Conservation (phyloP, 2,888 invertebrate species). For the Anthophora plumipes region DNA sequence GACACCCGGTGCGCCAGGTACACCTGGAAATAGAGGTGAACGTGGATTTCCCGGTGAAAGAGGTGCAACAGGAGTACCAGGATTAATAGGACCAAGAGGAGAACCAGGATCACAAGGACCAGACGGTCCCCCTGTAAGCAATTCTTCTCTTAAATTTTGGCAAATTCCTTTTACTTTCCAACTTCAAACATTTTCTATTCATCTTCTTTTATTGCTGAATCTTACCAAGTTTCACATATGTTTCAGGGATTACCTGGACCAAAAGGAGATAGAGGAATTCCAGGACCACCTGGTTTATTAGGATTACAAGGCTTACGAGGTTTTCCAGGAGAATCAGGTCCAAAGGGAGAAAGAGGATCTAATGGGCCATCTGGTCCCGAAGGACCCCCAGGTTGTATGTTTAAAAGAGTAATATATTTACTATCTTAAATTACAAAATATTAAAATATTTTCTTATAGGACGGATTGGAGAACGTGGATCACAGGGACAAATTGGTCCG, state of each 20-base stretch:
- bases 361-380: constrained; percentile 90
- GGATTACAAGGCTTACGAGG: constrained; percentile 91
- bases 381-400: constrained; percentile 88
- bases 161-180: not conserved
- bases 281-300: constrained; percentile 89
- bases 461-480: constrained; percentile 91
- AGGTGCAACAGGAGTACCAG: constrained; percentile 89
- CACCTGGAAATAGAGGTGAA: constrained; percentile 87
- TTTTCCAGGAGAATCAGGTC: constrained; percentile 88
- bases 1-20: constrained; percentile 86
- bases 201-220: not conserved
- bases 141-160: constrained; percentile 1
- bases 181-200: not conserved
- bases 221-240: not conserved
- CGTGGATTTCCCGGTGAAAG: constrained; percentile 91
- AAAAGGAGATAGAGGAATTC: constrained; percentile 90
- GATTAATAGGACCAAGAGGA: constrained; percentile 88
- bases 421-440: constrained; percentile 7
- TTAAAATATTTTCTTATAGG: constrained; percentile 82
- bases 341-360: constrained; percentile 91
- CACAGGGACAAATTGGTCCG: constrained; percentile 91
- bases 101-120: constrained; percentile 88
- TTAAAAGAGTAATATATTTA: not conserved
- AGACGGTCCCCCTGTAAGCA: constrained; percentile 88
- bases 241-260: constrained; percentile 88